These are phyloP conservation scores for Drosophila atripex DNA, from an alignment of 2,888 invertebrate genomes.

Conservation along the genomic window DNA sequence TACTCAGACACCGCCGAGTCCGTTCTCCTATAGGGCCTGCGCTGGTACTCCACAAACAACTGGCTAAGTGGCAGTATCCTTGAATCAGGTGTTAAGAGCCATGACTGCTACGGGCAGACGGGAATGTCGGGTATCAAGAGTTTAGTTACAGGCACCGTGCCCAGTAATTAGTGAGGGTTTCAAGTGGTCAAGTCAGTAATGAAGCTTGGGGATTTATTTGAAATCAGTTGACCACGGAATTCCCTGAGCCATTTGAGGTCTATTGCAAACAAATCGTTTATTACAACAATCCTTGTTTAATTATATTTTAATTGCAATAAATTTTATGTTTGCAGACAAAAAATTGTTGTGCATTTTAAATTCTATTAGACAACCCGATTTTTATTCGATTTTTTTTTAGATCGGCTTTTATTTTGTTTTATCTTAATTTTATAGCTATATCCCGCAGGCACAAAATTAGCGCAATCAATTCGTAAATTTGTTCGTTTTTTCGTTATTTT, in stretches of 20 bases:
- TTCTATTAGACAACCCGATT: background rate
- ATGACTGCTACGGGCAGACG: constrained; percentile 20
- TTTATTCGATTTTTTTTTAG: background rate
- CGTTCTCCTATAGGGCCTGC: constrained; percentile 7
- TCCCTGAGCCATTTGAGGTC: background rate
- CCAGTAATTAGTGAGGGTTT: constrained; percentile 20
- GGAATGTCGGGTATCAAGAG: constrained; percentile 8
- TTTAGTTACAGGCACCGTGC: constrained; percentile 24
- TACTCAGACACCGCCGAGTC: constrained; percentile 41
- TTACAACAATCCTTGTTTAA: background rate
- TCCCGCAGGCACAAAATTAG: constrained; percentile 56
- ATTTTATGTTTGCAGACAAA: background rate
- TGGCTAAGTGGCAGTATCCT: constrained; percentile 47
- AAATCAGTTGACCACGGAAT: background rate
- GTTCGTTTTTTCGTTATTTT: constrained; percentile 25
- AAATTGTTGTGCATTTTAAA: background rate
- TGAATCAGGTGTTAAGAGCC: constrained; percentile 49
- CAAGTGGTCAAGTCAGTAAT: too few relatives aligned
- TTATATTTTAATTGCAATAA: background rate
- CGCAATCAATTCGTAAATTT: constrained; percentile 66
- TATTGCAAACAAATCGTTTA: background rate
- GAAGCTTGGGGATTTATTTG: background rate
- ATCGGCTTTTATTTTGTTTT: constrained; percentile 2
- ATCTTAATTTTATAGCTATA: constrained; percentile 16
- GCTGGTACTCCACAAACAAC: constrained; percentile 38